A percentile compares a stretch with the other conserved stretches of the same genome.
Conservation (phyloP, 2,113 vertebrate genomes). For the Cyphotilapia sp. region DNA sequence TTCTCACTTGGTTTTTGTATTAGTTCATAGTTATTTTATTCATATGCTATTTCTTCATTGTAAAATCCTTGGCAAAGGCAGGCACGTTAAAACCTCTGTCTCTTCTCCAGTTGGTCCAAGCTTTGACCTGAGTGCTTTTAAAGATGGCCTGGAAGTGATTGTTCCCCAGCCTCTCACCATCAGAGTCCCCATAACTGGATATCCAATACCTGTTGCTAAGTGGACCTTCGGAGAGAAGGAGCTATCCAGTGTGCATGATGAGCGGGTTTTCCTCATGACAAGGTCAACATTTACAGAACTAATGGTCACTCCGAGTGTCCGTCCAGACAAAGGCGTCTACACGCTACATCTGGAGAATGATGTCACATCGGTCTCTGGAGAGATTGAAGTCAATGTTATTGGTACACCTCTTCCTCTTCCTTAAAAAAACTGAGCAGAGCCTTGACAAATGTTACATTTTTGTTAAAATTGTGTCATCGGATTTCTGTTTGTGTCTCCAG, state of each 20-base stretch:
- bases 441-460: neutral
- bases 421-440: neutral
- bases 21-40: neutral
- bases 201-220: slow-evolving; percentile 82
- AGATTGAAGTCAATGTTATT: slow-evolving; percentile 95
- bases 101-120: slow-evolving; percentile 77
- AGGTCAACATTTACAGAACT: slow-evolving; percentile 82
- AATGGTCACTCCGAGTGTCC: slow-evolving; percentile 84
- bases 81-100: neutral
- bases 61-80: neutral
- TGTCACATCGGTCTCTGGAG: slow-evolving; percentile 83
- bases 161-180: slow-evolving; percentile 90
- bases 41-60: neutral
- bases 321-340: slow-evolving; percentile 91
- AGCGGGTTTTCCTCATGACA: slow-evolving; percentile 82
- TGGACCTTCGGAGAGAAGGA: slow-evolving; percentile 85
- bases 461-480: neutral
- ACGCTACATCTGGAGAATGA: slow-evolving; percentile 85
- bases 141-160: slow-evolving; percentile 91
- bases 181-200: slow-evolving; percentile 86
- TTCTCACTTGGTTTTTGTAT: neutral
- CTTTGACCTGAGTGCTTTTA: slow-evolving; percentile 90
- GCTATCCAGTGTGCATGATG: slow-evolving; percentile 67
- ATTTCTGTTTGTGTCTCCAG: slow-evolving; percentile 59
- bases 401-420: slow-evolving; percentile 67